Conservation (phyloP, 2,113 vertebrate genomes). For the Nannospalax galili region DNA sequence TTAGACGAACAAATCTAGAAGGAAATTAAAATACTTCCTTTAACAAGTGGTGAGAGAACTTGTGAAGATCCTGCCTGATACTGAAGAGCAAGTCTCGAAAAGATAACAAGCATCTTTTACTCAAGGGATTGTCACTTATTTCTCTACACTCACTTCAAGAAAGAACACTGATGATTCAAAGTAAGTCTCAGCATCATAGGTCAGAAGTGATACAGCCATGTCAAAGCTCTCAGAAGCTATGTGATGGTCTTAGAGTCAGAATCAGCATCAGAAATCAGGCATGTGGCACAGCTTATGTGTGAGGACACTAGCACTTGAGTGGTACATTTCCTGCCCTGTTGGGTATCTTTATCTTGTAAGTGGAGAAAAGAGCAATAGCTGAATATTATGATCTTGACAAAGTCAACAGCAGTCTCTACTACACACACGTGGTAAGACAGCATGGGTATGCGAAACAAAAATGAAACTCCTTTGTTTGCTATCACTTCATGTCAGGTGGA, state of each 20-base stretch:
- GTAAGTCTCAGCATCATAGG: not conserved
- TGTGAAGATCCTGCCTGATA: not conserved
- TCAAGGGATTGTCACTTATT: not conserved
- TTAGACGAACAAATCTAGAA: not conserved
- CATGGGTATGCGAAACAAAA: not conserved
- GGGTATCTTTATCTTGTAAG: not conserved
- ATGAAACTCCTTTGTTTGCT: not conserved
- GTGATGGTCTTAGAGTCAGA: not conserved
- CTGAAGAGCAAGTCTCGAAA: not conserved
- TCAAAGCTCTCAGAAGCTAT: not conserved
- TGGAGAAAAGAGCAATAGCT: not conserved
- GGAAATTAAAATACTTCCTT: not conserved
- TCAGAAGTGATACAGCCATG: not conserved
- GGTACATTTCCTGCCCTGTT: not conserved
- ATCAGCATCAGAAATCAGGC: not conserved
- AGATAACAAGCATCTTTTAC: not conserved
- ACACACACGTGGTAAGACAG: not conserved
- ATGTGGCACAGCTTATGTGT: not conserved
- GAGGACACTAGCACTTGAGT: not conserved
- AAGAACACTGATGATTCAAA: not conserved
- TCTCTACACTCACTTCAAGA: not conserved
- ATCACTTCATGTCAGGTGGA: not conserved
- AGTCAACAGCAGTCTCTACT: no score
- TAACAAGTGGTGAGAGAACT: not conserved
- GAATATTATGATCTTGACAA: not conserved